Base-by-base conservation (phyloP, 2,797 vertebrate species). In the Sternarchorhynchus goeldii region DNA sequence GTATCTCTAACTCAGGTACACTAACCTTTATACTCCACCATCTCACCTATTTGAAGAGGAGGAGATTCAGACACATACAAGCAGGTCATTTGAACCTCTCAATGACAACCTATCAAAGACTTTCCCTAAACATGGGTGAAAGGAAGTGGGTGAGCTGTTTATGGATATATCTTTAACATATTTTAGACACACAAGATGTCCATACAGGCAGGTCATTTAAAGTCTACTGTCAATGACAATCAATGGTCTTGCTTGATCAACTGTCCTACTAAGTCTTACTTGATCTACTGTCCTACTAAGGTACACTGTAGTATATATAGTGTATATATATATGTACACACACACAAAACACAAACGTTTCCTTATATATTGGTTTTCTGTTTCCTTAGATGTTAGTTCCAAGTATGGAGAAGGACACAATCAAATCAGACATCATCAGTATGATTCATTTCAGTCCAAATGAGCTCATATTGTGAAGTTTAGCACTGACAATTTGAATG, bases 1-100 rank as follows among this genome's bases (percentile, higher is more conserved):
- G 89, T 84, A 88, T 89, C 80, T 81, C 79, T 57, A n/a, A 53
- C 75, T 39, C 36, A 57, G 69, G 34, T 87, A 68, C 73, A 62
- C 81, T 85, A 73, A 88, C 82, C 79, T 94, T 90, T 93, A 94
- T 94, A 93, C 72, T 76, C 60, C 8, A 6, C 56, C 32, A 75
- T 57, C 76, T 83, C 85, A 90, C 91, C 91, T 91, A 89, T 83
- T 56, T 50, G 20, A 80, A 70, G 65, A 73, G 91, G 90, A 81
- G 90, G 88, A 73, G 87, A 77, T 64, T 68, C 5, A 29, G 56
- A 66, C 56, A 53, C 73, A 71, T 73, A 78, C 70, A 73, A 66
- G 25, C 41, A 58, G 72, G 79, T 81, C 79, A 80, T 66, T 34
- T 56, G 62, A 20, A 53, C 60, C 21, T 58, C 78, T 75, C 78